Evolutionary conservation across 2,113 vertebrate species (phyloP).

Genomic region (Nothocercus julius): DNA sequence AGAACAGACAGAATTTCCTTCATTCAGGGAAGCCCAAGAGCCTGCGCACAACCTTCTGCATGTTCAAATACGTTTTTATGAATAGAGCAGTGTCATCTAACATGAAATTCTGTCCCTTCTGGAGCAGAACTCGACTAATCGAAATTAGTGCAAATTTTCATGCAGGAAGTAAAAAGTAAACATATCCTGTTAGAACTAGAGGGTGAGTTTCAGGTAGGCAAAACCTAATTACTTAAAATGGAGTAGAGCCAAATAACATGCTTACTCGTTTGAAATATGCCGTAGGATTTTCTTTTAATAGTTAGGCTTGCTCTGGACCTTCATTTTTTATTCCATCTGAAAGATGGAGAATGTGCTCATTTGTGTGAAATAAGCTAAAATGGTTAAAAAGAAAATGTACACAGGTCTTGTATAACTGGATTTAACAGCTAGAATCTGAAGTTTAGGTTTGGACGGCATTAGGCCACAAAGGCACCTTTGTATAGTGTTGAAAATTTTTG

Average conservation of each 20-base stretch:
- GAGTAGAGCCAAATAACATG: neutral
- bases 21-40: neutral
- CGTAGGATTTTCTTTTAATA: neutral
- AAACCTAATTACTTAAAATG: constrained; percentile 25
- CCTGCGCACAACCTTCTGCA: neutral
- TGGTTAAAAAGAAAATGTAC: constrained; percentile 54
- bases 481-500: neutral
- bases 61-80: neutral
- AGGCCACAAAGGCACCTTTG: constrained; percentile 62
- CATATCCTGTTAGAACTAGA: neutral
- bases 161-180: constrained; percentile 30
- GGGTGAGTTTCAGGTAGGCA: constrained; percentile 25
- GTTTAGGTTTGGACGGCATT: constrained; percentile 20
- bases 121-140: neutral
- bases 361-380: constrained; percentile 44
- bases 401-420: constrained; percentile 38
- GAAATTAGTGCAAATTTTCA: constrained; percentile 6
- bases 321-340: constrained; percentile 33
- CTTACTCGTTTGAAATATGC: constrained; percentile 2
- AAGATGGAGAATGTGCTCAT: constrained; percentile 16
- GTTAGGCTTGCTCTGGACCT: neutral
- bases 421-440: constrained; percentile 2
- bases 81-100: constrained; percentile 19
- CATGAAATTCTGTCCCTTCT: neutral
- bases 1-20: neutral